phyloP scores from a whole-genome alignment of 2,888 invertebrate species.

The Drosophila dives region DNA sequence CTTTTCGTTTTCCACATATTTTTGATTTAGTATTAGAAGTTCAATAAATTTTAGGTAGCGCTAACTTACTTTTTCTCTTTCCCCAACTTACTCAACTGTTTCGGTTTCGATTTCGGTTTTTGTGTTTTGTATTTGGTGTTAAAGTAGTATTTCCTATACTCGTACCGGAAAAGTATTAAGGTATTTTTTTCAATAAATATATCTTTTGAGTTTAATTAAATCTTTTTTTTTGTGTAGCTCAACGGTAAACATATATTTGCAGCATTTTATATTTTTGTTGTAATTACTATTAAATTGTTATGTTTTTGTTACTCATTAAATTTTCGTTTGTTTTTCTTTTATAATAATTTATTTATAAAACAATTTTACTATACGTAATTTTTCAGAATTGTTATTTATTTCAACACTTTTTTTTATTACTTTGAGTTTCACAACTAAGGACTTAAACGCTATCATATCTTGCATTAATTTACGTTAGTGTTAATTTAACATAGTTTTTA shows the following conservation, averaged over 20 bases:
- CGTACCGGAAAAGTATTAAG: conserved; percentile 41
- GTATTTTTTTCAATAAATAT: conserved; percentile 61
- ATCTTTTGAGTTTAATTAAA: conserved; percentile 59
- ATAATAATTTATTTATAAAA: conserved; percentile 72
- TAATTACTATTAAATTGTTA: conserved; percentile 54
- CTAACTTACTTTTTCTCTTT: conserved; percentile 31
- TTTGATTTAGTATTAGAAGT: conserved; percentile 43
- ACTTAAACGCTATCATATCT: conserved; percentile 66
- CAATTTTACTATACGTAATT: conserved; percentile 63
- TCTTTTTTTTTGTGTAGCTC: conserved; percentile 56
- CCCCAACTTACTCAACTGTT: conserved; percentile 42
- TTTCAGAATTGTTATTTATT: conserved; percentile 43
- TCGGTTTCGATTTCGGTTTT: conserved; percentile 15
- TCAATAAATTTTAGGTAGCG: conserved; percentile 42
- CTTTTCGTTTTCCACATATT: conserved; percentile 16
- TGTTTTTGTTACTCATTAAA: conserved; percentile 29
- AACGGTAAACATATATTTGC: conserved; percentile 77
- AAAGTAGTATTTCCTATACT: conserved; percentile 26
- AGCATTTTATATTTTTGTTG: conserved; percentile 61
- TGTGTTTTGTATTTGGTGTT: conserved; percentile 28
- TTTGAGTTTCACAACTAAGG: conserved; percentile 55
- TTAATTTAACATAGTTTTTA: conserved; percentile 67
- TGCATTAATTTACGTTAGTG: conserved; percentile 56
- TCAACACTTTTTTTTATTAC: conserved; percentile 39
- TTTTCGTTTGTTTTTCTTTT: conserved; percentile 38